Percentiles rank a stretch among this genome's conserved stretches.
Conservation (phyloP, 92 coral and sea anemone genomes). For the Zoanthus sansibaricus region DNA sequence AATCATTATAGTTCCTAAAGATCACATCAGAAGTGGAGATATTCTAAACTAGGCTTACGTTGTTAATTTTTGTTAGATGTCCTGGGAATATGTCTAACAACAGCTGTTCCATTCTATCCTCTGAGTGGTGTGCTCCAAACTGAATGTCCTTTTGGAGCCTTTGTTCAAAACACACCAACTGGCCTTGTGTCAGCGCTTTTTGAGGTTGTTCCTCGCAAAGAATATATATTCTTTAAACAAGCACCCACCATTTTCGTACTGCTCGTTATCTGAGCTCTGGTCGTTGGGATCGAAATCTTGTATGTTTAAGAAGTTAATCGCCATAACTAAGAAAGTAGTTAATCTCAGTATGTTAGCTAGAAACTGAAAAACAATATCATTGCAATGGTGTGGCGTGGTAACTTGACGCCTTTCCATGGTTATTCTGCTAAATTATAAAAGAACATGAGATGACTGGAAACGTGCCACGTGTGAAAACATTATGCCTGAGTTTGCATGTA, state of each 20-base stretch:
- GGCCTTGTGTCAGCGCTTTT: not conserved
- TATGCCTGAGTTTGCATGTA: not conserved
- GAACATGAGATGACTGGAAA: not conserved
- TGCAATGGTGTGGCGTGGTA: not conserved
- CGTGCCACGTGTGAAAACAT: not conserved
- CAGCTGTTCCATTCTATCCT: not conserved
- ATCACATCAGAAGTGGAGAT: too few species aligned
- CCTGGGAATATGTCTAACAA: not conserved
- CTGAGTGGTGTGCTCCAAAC: not conserved
- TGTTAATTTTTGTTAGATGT: not conserved
- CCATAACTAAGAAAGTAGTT: not conserved
- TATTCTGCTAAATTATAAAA: not conserved
- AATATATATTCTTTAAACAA: not conserved
- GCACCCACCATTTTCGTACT: not conserved
- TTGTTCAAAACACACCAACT: not conserved
- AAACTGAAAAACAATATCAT: not conserved
- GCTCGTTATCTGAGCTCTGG: not conserved
- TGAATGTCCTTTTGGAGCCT: not conserved
- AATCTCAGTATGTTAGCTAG: not conserved
- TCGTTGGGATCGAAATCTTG: not conserved
- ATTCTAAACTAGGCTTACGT: not conserved
- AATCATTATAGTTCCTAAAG: too few species aligned
- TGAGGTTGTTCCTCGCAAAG: not conserved
- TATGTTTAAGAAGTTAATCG: not conserved
- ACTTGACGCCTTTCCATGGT: not conserved